Conservation (phyloP, 1,140 invertebrate genomes). For the Sycophaga agraensis region DNA sequence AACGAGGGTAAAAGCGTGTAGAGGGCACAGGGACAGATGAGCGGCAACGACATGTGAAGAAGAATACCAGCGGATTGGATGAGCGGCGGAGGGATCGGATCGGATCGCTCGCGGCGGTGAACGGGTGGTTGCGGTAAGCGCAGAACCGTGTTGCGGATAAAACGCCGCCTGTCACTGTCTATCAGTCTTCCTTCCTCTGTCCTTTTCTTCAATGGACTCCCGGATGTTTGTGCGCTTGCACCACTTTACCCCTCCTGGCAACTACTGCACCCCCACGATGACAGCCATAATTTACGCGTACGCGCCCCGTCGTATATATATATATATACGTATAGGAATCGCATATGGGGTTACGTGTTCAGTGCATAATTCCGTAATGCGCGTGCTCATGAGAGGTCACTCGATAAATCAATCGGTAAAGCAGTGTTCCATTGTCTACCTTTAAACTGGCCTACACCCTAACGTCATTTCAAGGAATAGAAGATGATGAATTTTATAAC, state of each 20-base stretch:
- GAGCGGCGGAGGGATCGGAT: constrained; percentile 42
- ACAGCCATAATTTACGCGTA: constrained; percentile 32
- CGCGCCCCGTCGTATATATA: not conserved
- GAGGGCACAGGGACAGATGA: not conserved
- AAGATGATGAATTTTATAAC: too few relatives aligned
- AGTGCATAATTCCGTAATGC: not conserved
- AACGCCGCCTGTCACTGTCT: constrained; percentile 53
- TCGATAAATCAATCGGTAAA: not conserved
- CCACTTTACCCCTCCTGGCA: not conserved
- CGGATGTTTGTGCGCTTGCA: too few relatives aligned
- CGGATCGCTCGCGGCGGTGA: constrained; percentile 44
- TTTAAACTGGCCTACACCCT: not conserved
- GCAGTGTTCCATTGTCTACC: not conserved
- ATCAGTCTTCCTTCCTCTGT: constrained; percentile 35
- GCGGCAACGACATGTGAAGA: constrained; percentile 31
- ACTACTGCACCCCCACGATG: not conserved
- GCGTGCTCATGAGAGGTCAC: not conserved
- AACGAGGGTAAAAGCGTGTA: not conserved
- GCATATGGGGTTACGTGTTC: not conserved
- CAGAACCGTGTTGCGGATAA: constrained; percentile 55
- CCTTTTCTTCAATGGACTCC: too few relatives aligned
- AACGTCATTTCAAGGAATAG: too few relatives aligned
- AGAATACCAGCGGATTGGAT: constrained; percentile 35
- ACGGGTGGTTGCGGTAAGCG: constrained; percentile 52
- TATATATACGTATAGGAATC: not conserved